phyloP scores from a whole-genome alignment of 2,888 invertebrate species.

The Acronicta alni region DNA sequence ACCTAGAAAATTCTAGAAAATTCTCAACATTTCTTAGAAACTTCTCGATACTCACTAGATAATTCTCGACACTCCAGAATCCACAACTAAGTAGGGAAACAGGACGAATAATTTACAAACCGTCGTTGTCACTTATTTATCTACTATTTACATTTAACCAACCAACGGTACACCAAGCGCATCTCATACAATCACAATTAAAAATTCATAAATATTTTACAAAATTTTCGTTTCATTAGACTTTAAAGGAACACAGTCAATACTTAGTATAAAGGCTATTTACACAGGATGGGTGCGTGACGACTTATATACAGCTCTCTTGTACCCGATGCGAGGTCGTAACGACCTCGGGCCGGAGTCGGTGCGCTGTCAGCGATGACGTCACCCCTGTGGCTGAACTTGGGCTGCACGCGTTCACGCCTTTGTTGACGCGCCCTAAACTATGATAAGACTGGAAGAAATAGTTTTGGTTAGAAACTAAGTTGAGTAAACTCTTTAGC shows the following conservation, averaged over 20 bases:
- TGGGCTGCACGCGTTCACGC: slow-evolving; percentile 89
- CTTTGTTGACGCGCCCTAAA: slow-evolving; percentile 92
- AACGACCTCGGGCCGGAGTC: slow-evolving; percentile 95
- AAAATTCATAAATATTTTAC: slow-evolving; percentile 62
- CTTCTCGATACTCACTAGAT: too few relatives aligned
- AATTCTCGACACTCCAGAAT: slow-evolving; percentile 5
- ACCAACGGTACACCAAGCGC: slow-evolving; percentile 57
- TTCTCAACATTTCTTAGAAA: neutral
- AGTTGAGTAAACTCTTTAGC: neutral
- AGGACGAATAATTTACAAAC: slow-evolving; percentile 29
- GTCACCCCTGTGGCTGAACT: slow-evolving; percentile 89
- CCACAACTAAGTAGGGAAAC: slow-evolving; percentile 6
- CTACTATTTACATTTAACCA: slow-evolving; percentile 49
- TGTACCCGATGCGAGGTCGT: slow-evolving; percentile 96
- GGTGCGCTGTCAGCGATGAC: slow-evolving; percentile 94
- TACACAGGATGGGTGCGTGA: slow-evolving; percentile 69
- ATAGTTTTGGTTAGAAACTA: slow-evolving; percentile 23
- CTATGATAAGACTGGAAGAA: slow-evolving; percentile 94
- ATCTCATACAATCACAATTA: slow-evolving; percentile 63
- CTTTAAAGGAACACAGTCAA: slow-evolving; percentile 77
- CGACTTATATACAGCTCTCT: slow-evolving; percentile 95
- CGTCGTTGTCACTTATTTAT: slow-evolving; percentile 24
- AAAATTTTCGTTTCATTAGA: slow-evolving; percentile 61
- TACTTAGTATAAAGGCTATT: slow-evolving; percentile 64
- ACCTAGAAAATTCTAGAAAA: slow-evolving; percentile 20